These are phyloP conservation scores for Hydropsyche betteni DNA, from an alignment of 2,888 invertebrate species.

Conservation along the genomic window DNA sequence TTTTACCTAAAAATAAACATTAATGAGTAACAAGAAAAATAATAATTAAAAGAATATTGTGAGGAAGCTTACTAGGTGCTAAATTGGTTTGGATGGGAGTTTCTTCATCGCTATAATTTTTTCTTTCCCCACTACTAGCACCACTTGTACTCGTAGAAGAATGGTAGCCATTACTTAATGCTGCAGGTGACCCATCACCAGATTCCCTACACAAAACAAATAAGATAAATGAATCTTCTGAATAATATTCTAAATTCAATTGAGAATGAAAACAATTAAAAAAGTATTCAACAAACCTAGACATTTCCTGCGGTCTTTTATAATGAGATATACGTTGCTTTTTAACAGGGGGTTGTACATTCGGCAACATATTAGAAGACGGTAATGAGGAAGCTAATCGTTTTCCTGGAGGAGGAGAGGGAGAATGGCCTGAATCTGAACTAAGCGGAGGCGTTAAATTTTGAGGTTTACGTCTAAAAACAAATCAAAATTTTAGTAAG, in stretches of 20 bases:
- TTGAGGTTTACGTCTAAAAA: slow-evolving; percentile 83
- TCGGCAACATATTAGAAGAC: slow-evolving; percentile 63
- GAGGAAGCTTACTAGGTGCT: slow-evolving; percentile 38
- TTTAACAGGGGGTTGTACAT: slow-evolving; percentile 67
- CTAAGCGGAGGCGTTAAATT: slow-evolving; percentile 90
- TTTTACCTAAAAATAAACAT: slow-evolving; percentile 61
- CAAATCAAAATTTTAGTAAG: slow-evolving; percentile 10
- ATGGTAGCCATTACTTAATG: slow-evolving; percentile 52
- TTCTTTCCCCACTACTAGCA: slow-evolving; percentile 65
- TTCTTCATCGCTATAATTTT: slow-evolving; percentile 66
- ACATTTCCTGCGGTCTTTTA: slow-evolving; percentile 64
- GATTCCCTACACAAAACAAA: slow-evolving; percentile 50
- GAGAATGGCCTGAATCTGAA: slow-evolving; percentile 83
- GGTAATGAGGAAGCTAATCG: slow-evolving; percentile 69
- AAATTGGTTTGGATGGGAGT: slow-evolving; percentile 55
- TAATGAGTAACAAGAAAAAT: not conserved
- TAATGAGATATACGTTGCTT: slow-evolving; percentile 89
- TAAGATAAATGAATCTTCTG: too few relatives aligned
- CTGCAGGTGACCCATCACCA: slow-evolving; percentile 51
- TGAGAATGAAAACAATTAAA: not conserved
- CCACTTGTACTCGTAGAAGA: slow-evolving; percentile 57
- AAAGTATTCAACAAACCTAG: slow-evolving; percentile 7
- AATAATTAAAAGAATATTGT: not conserved
- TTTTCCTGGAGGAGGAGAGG: slow-evolving; percentile 73
- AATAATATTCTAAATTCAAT: too few relatives aligned